These are phyloP conservation scores for Natrix natrix DNA, from an alignment of 2,797 vertebrate species.

Conservation along the genomic window DNA sequence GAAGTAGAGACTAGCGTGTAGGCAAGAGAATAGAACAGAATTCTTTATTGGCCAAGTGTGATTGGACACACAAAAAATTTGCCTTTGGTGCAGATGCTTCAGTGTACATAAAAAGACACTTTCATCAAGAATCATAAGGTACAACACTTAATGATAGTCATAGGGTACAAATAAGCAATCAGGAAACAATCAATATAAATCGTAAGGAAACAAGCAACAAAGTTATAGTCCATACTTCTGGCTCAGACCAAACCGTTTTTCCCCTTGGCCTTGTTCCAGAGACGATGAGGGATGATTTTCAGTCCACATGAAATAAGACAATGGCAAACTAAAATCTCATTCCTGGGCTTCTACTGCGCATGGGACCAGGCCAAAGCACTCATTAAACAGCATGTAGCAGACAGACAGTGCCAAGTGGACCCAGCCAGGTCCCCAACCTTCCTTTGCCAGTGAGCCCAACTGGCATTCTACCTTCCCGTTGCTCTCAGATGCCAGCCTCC, in stretches of 20 bases:
- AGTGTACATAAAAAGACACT: no score
- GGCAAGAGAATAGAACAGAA: not conserved
- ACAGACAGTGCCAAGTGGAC: not conserved
- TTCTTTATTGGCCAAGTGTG: no score
- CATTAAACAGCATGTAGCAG: not conserved
- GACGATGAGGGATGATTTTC: not conserved
- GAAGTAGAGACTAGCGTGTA: not conserved
- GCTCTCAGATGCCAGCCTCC: no score
- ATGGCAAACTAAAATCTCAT: not conserved
- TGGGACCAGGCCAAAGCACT: not conserved
- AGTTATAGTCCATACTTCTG: not conserved
- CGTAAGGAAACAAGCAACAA: no score
- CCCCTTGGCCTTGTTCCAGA: no score
- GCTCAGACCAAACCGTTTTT: not conserved
- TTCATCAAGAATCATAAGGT: no score
- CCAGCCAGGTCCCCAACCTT: not conserved
- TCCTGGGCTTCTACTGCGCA: not conserved
- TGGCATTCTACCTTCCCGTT: not conserved
- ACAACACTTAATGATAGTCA: no score
- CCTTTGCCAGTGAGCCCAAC: not conserved
- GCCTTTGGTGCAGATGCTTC: no score
- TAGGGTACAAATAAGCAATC: no score
- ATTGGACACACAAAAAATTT: no score
- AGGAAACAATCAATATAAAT: no score
- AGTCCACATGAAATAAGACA: not conserved